These are phyloP conservation scores for Euglossa dilemma DNA, from an alignment of 1,140 invertebrate genomes.

Conservation along the genomic window DNA sequence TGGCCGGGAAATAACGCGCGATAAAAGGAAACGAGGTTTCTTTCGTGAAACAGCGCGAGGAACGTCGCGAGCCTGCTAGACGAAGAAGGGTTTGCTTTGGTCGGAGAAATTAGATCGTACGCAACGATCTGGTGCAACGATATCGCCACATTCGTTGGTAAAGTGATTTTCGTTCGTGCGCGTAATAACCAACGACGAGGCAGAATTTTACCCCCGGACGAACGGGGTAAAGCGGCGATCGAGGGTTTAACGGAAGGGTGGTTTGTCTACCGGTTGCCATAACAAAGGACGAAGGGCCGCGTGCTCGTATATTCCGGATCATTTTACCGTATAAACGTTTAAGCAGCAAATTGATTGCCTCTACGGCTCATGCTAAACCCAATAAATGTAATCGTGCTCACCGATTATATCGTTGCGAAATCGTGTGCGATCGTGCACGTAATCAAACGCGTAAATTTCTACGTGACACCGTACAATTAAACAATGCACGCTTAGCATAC, in stretches of 20 bases:
- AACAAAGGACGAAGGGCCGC: slow-evolving; percentile 45
- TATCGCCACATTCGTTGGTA: slow-evolving; percentile 35
- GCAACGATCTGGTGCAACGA: slow-evolving; percentile 17
- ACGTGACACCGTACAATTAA: slow-evolving; percentile 13
- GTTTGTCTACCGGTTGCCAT: slow-evolving; percentile 51
- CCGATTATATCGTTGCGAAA: slow-evolving; percentile 43
- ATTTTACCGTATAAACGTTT: slow-evolving; percentile 57
- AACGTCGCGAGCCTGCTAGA: neutral
- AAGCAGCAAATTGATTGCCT: slow-evolving; percentile 54
- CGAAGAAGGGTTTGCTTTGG: neutral
- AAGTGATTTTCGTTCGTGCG: slow-evolving; percentile 54
- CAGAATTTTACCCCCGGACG: slow-evolving; percentile 17
- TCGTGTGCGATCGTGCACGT: slow-evolving; percentile 40
- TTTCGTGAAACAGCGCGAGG: neutral
- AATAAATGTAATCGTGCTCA: slow-evolving; percentile 52
- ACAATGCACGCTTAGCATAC: neutral
- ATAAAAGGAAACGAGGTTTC: neutral
- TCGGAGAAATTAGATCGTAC: neutral
- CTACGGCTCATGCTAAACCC: slow-evolving; percentile 50
- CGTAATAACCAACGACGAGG: slow-evolving; percentile 47
- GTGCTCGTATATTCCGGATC: slow-evolving; percentile 53
- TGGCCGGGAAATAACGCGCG: neutral
- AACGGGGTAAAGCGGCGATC: slow-evolving; percentile 2
- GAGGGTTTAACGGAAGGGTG: slow-evolving; percentile 53
- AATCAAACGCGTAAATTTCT: slow-evolving; percentile 47